Evolutionary conservation across 2,888 invertebrate species (phyloP).

Genomic region (Agonopterix arenella): DNA sequence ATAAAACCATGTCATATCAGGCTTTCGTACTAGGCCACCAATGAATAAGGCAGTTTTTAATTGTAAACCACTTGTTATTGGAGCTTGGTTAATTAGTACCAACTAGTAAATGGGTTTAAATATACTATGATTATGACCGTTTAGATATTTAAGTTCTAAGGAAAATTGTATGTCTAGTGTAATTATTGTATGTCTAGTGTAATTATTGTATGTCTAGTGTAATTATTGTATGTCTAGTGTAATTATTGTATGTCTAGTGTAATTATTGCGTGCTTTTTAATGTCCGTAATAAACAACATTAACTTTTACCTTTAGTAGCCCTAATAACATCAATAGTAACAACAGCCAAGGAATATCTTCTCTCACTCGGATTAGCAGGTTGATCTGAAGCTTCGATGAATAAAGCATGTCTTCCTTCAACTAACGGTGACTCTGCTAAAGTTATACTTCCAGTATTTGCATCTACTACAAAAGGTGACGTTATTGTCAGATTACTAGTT

Average conservation of each 20-base stretch:
- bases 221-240: not conserved
- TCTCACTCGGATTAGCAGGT: constrained; percentile 89
- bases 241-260: not conserved
- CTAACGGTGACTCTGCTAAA: constrained; percentile 80
- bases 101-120: too few species aligned
- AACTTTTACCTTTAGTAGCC: constrained; percentile 56
- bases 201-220: not conserved
- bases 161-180: too few species aligned
- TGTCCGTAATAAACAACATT: not conserved
- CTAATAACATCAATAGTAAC: constrained; percentile 86
- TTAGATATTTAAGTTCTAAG: too few species aligned
- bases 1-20: not conserved
- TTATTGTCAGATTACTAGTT: constrained; percentile 79
- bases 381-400: constrained; percentile 91
- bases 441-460: constrained; percentile 82
- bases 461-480: constrained; percentile 84
- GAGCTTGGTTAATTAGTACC: too few species aligned
- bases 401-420: constrained; percentile 85
- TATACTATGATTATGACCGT: too few species aligned
- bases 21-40: too few species aligned
- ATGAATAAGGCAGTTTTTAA: too few species aligned
- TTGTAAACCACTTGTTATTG: too few species aligned
- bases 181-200: not conserved
- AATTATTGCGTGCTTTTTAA: not conserved
- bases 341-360: constrained; percentile 89